phyloP scores from a whole-genome alignment of 2,113 vertebrate genomes.

The Thalassarche chlororhynchos region DNA sequence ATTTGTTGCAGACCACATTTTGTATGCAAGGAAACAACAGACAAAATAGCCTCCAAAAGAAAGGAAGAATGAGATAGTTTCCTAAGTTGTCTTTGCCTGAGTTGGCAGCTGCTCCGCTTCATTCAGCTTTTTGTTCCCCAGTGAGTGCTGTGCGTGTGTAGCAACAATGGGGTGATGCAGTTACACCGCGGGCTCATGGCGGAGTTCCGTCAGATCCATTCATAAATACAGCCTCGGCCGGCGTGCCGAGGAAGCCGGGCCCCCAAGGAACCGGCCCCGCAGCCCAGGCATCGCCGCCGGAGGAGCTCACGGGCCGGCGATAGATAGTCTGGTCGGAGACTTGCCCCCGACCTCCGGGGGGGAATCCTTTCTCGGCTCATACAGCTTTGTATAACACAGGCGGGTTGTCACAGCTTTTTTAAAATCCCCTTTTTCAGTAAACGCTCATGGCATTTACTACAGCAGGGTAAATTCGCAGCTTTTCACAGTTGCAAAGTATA shows the following conservation, averaged over 20 bases:
- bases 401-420: neutral
- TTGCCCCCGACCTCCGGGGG: neutral
- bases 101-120: slow-evolving; percentile 76
- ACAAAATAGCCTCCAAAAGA: slow-evolving; percentile 71
- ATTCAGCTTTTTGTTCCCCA: slow-evolving; percentile 81
- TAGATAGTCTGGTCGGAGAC: neutral
- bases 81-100: slow-evolving; percentile 82
- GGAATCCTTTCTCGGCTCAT: neutral
- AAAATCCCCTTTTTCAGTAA: neutral
- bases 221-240: slow-evolving; percentile 42
- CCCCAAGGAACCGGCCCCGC: neutral
- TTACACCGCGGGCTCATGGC: slow-evolving; percentile 62
- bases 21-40: slow-evolving; percentile 81
- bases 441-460: fast-evolving
- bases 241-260: slow-evolving; percentile 59
- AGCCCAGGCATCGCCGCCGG: slow-evolving; percentile 17
- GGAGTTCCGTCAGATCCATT: slow-evolving; percentile 75
- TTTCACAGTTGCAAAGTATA: neutral
- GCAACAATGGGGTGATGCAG: slow-evolving; percentile 77
- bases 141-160: slow-evolving; percentile 81
- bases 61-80: slow-evolving; percentile 83
- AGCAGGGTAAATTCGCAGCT: neutral
- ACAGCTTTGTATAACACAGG: fast-evolving
- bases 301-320: neutral
- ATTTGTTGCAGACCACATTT: slow-evolving; percentile 69